These are phyloP conservation scores for Sebastes fasciatus DNA, from an alignment of 2,113 vertebrate genomes.

Conservation along the genomic window DNA sequence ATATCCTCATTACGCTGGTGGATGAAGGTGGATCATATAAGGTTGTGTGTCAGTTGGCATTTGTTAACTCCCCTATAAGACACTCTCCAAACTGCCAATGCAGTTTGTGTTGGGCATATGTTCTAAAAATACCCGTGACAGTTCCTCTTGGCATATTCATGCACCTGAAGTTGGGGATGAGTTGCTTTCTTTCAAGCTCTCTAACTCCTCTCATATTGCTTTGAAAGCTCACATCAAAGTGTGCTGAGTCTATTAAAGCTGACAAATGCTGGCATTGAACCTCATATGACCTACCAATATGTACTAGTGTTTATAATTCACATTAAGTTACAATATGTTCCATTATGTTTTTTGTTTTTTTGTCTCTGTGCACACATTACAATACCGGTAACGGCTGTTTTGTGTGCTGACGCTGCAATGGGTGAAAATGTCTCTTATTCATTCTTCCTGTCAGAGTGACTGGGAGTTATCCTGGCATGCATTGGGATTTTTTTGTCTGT, in stretches of 20 bases:
- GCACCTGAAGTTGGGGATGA: background rate
- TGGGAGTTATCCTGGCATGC: background rate
- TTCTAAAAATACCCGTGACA: background rate
- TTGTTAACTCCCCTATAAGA: background rate
- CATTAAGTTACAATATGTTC: background rate
- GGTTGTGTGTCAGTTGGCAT: background rate
- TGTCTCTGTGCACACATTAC: slow-evolving; percentile 12
- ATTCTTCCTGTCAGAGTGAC: slow-evolving; percentile 14
- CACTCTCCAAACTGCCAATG: background rate
- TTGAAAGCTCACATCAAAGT: slow-evolving; percentile 34
- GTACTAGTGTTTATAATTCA: background rate
- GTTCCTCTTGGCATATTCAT: background rate
- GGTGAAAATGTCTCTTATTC: slow-evolving; percentile 32
- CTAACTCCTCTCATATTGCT: background rate
- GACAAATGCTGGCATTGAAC: background rate
- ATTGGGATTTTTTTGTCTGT: background rate
- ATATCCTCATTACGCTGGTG: background rate
- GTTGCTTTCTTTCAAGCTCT: background rate
- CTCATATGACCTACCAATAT: background rate
- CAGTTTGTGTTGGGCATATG: background rate
- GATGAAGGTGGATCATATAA: background rate
- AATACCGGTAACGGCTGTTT: slow-evolving; percentile 8
- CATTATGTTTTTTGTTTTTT: slow-evolving; percentile 8
- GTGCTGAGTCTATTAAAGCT: background rate
- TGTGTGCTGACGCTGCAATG: slow-evolving; percentile 17